Evolutionary conservation across 2,797 vertebrate species (phyloP), one percentile per base, ranked within the genome.

Genomic region (Danio choprae): DNA sequence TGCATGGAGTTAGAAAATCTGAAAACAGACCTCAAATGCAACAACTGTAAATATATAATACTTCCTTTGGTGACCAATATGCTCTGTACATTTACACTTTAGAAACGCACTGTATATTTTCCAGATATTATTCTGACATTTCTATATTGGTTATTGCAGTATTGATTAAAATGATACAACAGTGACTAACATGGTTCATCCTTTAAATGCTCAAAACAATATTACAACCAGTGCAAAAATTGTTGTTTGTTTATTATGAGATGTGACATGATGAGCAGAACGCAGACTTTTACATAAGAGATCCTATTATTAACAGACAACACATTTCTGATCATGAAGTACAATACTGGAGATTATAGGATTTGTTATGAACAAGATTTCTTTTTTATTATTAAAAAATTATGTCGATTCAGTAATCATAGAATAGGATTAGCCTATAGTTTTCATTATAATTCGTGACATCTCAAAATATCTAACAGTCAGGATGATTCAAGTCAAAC

Each of bases 61-160:
- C 75, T 56, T 56, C 50, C 40, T 53, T 67, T 70, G 40, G 78
- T 81, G 86, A 87, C 86, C 86, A 87, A 85, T 77, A 10, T 67
- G 29, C 60, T 64, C 67, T 79, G 67, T 79, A 84, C 67, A 85
- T 79, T 63, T 81, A 85, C 55, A 69, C 51, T n/a, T n/a, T 44
- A 75, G 38, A 76, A 77, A 82, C 41, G 50, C 63, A 12, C 69
- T 65, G 68, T 84, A 81, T 81, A 79, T 80, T 83, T 78, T 85
- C 15, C n/a, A 62, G 50, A 46, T 81, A 79, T 50, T 81, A 58
- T 79, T 41, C 18, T 11, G 55, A 68, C 43, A 82, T 84, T 74
- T 84, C 11, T 81, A 73, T 77, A 55, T 81, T 60, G 22, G 40
- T 11, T 40, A 16, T 10, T 40, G 11, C n/a, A 55, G 50, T 15